Evolutionary conservation across 2,797 vertebrate genomes (phyloP), one percentile per base, ranked within the genome.

Genomic region (Acrossocheilus fasciatus): DNA sequence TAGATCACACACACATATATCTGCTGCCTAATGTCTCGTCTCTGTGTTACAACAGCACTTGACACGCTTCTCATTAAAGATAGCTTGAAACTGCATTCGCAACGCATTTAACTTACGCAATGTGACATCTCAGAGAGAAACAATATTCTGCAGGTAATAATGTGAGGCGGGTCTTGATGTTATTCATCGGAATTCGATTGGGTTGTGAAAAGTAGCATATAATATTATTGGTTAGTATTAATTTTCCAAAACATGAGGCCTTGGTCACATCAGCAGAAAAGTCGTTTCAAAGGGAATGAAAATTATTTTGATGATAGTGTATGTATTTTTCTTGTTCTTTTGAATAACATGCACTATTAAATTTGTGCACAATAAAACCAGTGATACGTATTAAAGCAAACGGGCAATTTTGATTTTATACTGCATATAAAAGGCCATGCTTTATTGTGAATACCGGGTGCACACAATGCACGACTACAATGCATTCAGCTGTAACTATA

Each of bases 51-150:
- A 54, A 83, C 74, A 79, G 30, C 36, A 79, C 57, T 82, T 75
- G 86, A 86, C 76, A 45, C n/a, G 23, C 75, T 69, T 54, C 73
- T 87, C 75, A 86, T 87, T 89, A 81, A 84, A 83, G 57, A 74
- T 52, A 74, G 36, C 69, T 20, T 59, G 52, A 83, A 74, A 73
- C 69, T 45, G 52, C 81, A 83, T 59, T 45, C 6, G 6, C 26
- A 74, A 47, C 6, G 0, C 62, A 81, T 47, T 50, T 50, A 66
- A 47, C 78, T 47, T 66, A 41, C 3, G 12, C n/a, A 80, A 30
- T 45, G 23, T 80, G n/a, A 64, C 62, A 81, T 81, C 47, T 34
- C 9, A 47, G 43, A 8, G 18, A 68, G 15, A 45, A 68, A 62
- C 15, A 34, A 66, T 80, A 62, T 81, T 15, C 26, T 14, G 18